Evolutionary conservation across 2,888 invertebrate genomes (phyloP).

Genomic region (Orthosia gothica): DNA sequence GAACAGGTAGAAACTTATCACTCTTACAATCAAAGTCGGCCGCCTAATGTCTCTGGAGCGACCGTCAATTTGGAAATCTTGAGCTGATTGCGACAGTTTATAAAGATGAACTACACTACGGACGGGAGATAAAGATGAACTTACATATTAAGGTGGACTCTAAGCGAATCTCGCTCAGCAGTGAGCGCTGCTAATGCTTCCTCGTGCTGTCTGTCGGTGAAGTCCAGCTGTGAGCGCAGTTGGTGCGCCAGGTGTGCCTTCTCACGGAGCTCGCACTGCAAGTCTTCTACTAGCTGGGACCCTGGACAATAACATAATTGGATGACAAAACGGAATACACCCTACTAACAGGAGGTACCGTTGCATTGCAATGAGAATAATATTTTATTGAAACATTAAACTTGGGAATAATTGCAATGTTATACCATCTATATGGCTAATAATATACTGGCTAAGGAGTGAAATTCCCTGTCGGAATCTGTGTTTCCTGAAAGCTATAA

Average conservation of each 20-base stretch:
- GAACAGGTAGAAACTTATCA: not conserved
- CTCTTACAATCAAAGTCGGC: not conserved
- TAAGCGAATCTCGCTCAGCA: conserved; percentile 83
- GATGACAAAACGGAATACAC: not conserved
- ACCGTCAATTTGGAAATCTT: too few species aligned
- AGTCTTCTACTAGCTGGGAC: conserved; percentile 84
- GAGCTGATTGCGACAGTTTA: too few species aligned
- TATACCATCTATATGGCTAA: too few species aligned
- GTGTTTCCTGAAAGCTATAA: too few species aligned
- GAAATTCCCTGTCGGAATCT: too few species aligned
- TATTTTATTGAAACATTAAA: too few species aligned
- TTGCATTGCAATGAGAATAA: too few species aligned
- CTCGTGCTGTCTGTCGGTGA: conserved; percentile 86
- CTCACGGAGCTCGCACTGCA: conserved; percentile 86
- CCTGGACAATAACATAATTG: conserved; percentile 69
- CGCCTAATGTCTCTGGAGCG: not conserved
- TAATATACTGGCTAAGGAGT: too few species aligned
- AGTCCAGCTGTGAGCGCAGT: conserved; percentile 85
- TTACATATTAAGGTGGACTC: conserved; percentile 84
- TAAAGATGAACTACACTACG: conserved; percentile 8
- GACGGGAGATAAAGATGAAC: not conserved
- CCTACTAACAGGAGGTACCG: too few species aligned
- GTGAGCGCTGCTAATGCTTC: conserved; percentile 81
- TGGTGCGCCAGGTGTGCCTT: conserved; percentile 82
- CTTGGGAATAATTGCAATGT: too few species aligned